Evolutionary conservation across 1,140 invertebrate genomes (phyloP), one percentile per base, ranked within the genome.

Genomic region (Sycobia sp.): DNA sequence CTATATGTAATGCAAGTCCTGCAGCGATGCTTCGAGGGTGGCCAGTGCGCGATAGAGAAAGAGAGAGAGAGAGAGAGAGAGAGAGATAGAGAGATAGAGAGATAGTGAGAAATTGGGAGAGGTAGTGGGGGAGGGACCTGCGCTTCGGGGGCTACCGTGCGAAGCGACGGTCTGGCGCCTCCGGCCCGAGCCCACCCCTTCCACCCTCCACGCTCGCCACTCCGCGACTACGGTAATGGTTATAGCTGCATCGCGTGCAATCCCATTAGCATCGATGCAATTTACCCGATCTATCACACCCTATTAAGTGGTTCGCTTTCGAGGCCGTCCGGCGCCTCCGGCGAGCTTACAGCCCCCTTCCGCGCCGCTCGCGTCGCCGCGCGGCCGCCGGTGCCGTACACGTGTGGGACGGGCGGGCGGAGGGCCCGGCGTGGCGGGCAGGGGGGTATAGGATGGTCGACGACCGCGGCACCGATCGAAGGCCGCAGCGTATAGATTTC

Each of bases 271-370:
- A 78, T 76, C 76, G 77, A 81, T 79, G 79, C 78, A 80, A 80
- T 81, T 81, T 81, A 79, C 74, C 77, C 79, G 78, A 81, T 81
- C 79, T 81, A 80, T 81, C 78, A 80, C 79, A 80, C 77, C 79
- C 79, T 80, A 80, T 81, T 80, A 81, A 79, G 76, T 74, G 78
- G 74, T 76, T 73, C 76, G 73, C 77, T 78, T 75, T 73, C 74
- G 65, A 55, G 51, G 43, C 51, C 5, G 29, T n/a, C n/a, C 41
- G 22, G 32, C 57, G 46, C 29, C 16, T 22, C 18, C 29, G 29
- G 3, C 2, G 53, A n/a, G n/a, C n/a, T n/a, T n/a, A 38, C 51
- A n/a, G n/a, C n/a, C n/a, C n/a, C n/a, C n/a, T n/a, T n/a, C n/a
- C n/a, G n/a, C n/a, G n/a, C n/a, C n/a, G n/a, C n/a, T n/a, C 34